Evolutionary conservation across 1,140 invertebrate species (phyloP), one percentile per base, ranked within the genome.

Genomic region (Drosophila orena): DNA sequence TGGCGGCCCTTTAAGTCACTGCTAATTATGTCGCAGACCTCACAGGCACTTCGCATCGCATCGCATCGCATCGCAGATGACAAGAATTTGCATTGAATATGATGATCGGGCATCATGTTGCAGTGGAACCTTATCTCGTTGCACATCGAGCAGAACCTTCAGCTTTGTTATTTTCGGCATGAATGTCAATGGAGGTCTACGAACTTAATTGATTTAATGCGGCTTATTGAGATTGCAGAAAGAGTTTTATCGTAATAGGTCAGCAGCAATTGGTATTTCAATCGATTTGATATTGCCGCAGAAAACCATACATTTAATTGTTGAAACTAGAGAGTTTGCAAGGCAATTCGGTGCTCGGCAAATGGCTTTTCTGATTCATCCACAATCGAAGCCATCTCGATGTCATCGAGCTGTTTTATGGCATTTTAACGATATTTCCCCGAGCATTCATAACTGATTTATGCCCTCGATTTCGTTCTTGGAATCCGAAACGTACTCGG

Each of bases 11-110:
- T 81, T 60, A 66, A 73, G 66, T 59, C 81, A 46, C 54, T 66
- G 83, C 83, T 88, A 86, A 86, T 86, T 86, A 86, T 88, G 83
- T 76, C 79, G 40, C 70, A 68, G 83, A 79, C 83, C 83, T 64
- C 81, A 81, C 78, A 85, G 56, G 77, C 49, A 22, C 22, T 2
- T 22, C 20, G 20, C 22, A 3, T 24, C 22, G 22, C 22, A 24
- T 24, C 22, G 22, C 22, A 50, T 62, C 54, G 37, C 60, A 24
- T 47, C 55, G 40, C 12, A 57, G 30, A 77, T 88, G 81, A 85
- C 81, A 85, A 64, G 83, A 73, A 75, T 71, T 78, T 78, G 81
- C 81, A 84, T 77, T 77, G 60, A 79, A 85, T 77, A 81, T 77
- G 68, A 69, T 77, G 68, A 69, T 77, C 46, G 60, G 46, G 37